Evolutionary conservation across 2,888 invertebrate genomes (phyloP).

Genomic region (Timema podura): DNA sequence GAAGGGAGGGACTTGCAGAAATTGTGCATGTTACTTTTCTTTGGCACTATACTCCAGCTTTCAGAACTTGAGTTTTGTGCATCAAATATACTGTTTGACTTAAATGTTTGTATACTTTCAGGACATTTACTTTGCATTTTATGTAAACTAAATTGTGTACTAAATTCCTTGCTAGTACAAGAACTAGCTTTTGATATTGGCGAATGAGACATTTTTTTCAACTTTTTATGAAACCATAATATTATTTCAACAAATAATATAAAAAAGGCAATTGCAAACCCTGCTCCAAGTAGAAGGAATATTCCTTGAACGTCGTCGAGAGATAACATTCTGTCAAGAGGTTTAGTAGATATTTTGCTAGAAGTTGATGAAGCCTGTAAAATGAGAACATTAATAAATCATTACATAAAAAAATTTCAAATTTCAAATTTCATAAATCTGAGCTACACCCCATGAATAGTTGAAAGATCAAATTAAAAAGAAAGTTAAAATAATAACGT

Average conservation of each 20-base stretch:
- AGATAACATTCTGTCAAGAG: slow-evolving; percentile 64
- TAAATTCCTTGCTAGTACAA: background rate
- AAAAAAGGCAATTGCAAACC: slow-evolving; percentile 60
- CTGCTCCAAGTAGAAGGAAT: slow-evolving; percentile 68
- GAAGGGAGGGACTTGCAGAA: too few relatives aligned
- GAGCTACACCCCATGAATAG: too few relatives aligned
- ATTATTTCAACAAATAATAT: slow-evolving; percentile 46
- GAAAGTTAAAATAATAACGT: too few relatives aligned
- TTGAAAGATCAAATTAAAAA: too few relatives aligned
- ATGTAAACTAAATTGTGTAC: background rate
- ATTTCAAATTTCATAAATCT: too few relatives aligned
- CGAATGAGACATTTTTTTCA: background rate
- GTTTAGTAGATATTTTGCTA: background rate
- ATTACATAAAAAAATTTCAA: too few relatives aligned
- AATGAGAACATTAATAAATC: too few relatives aligned
- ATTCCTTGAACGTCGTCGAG: slow-evolving; percentile 79
- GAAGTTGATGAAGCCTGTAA: slow-evolving; percentile 1
- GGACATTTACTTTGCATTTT: background rate
- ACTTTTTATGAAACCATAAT: background rate
- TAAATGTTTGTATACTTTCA: background rate
- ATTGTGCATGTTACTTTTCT: too few relatives aligned
- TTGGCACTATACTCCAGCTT: too few relatives aligned
- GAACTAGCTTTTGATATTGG: background rate
- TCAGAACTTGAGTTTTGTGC: too few relatives aligned
- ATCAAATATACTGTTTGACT: background rate